Evolutionary conservation across 2,113 vertebrate genomes (phyloP).

Genomic region (Strix uralensis): DNA sequence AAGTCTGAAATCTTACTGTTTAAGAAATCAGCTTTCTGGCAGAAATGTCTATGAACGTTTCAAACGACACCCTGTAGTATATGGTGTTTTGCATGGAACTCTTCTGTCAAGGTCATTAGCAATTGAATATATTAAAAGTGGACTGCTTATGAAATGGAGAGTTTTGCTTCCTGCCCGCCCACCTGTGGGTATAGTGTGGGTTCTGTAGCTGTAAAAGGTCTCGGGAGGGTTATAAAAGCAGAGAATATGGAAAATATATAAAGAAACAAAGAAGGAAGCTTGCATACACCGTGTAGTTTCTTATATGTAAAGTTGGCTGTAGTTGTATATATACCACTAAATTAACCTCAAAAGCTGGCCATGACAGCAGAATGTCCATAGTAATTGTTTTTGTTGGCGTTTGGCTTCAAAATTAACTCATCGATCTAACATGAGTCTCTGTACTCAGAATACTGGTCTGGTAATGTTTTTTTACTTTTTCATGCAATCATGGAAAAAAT

Average conservation of each 20-base stretch:
- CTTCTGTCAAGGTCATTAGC: constrained; percentile 67
- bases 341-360: constrained; percentile 82
- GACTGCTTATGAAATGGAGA: constrained; percentile 58
- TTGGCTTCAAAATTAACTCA: constrained; percentile 83
- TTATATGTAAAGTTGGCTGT: constrained; percentile 52
- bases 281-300: constrained; percentile 5
- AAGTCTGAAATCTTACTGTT: constrained; percentile 40
- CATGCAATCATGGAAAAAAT: constrained; percentile 89
- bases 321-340: constrained; percentile 50
- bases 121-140: constrained; percentile 60
- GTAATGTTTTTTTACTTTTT: constrained; percentile 77
- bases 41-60: constrained; percentile 13
- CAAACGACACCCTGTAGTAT: constrained; percentile 51
- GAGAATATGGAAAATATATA: constrained; percentile 72
- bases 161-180: constrained; percentile 65
- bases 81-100: constrained; percentile 50
- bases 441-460: constrained; percentile 77
- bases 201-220: constrained; percentile 64
- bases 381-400: constrained; percentile 89
- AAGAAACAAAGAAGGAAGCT: constrained; percentile 62
- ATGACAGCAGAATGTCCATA: constrained; percentile 79
- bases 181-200: constrained; percentile 68
- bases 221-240: constrained; percentile 62
- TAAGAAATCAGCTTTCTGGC: constrained; percentile 54
- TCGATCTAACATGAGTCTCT: constrained; percentile 81